phyloP scores from a whole-genome alignment of 2,113 vertebrate species.

The Caretta caretta region DNA sequence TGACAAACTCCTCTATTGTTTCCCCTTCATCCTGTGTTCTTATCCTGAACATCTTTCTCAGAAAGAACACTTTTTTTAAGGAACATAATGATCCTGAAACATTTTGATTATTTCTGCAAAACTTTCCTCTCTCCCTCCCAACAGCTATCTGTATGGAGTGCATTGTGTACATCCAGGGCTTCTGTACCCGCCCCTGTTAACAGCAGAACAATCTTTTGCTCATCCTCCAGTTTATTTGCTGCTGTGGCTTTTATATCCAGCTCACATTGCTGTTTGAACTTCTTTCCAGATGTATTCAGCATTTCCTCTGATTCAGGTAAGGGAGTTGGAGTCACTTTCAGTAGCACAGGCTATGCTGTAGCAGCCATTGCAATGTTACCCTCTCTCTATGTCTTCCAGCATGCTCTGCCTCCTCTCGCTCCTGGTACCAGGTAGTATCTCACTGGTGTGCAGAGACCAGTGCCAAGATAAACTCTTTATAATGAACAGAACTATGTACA shows the following conservation, averaged over 20 bases:
- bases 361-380: background rate
- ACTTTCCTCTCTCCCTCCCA: background rate
- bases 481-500: background rate
- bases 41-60: background rate
- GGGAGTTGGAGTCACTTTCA: background rate
- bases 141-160: background rate
- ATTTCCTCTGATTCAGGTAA: background rate
- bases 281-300: background rate
- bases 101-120: background rate
- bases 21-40: background rate
- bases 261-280: background rate
- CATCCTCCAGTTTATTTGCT: background rate
- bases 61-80: background rate
- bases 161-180: background rate
- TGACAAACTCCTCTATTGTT: background rate
- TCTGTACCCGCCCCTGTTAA: background rate
- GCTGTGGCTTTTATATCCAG: background rate
- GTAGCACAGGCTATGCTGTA: background rate
- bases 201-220: background rate
- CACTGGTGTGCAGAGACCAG: background rate
- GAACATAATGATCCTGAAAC: background rate
- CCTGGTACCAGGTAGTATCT: background rate
- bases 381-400: background rate
- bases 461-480: background rate
- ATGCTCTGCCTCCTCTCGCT: background rate